These are phyloP conservation scores for Coregonus ussuriensis DNA, from an alignment of 2,797 vertebrate genomes.

Conservation along the genomic window DNA sequence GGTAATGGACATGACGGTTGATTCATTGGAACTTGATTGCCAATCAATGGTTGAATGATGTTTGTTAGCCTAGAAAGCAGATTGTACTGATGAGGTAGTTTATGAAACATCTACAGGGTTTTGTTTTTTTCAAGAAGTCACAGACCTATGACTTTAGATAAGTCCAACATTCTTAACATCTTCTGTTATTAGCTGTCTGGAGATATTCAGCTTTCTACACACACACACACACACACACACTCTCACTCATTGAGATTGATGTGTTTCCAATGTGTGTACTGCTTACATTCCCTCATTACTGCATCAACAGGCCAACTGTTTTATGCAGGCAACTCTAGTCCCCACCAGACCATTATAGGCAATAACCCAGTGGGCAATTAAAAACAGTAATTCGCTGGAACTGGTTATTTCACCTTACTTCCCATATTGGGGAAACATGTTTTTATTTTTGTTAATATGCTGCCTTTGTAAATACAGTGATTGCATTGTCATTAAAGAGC, in stretches of 20 bases:
- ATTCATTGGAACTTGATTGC: too few species aligned
- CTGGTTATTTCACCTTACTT: background rate
- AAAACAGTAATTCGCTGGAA: constrained; percentile 9
- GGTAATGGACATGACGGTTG: background rate
- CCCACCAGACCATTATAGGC: background rate
- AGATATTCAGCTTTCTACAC: too few species aligned
- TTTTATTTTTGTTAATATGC: background rate
- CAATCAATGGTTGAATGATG: too few species aligned
- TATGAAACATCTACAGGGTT: too few species aligned
- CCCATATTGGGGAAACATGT: background rate
- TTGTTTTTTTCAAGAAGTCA: too few species aligned
- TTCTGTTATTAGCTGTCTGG: too few species aligned
- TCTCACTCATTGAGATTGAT: background rate
- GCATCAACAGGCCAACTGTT: constrained; percentile 13
- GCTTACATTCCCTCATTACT: constrained; percentile 26
- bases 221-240: background rate
- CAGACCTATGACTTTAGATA: too few species aligned
- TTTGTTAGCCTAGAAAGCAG: too few species aligned
- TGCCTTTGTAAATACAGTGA: background rate
- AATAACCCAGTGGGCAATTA: background rate
- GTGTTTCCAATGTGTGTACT: constrained; percentile 23
- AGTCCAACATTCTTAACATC: too few species aligned
- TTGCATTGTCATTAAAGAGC: too few species aligned
- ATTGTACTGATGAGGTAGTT: too few species aligned
- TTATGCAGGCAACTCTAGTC: too few species aligned